Conservation (phyloP, 2,113 vertebrate genomes). For the Centrocercus urophasianus region DNA sequence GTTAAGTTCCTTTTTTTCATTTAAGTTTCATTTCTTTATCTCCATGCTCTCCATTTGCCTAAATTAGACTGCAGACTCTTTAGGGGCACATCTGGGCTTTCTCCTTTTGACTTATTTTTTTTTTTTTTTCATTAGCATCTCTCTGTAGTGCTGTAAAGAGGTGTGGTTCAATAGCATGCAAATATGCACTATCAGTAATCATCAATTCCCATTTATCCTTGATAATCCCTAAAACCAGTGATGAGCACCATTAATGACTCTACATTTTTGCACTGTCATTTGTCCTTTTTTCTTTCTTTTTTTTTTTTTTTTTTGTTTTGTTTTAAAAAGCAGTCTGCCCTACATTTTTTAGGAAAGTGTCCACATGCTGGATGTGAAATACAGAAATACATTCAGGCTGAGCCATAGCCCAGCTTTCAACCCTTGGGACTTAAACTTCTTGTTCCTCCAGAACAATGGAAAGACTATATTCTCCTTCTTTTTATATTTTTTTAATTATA, state of each 20-base stretch:
- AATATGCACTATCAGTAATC: not conserved
- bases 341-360: not conserved
- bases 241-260: not conserved
- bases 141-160: constrained; percentile 11
- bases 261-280: not conserved
- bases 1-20: not conserved
- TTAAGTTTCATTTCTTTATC: not conserved
- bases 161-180: not conserved
- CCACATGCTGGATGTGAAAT: not conserved
- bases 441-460: not conserved
- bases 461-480: not conserved
- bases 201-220: constrained; percentile 25
- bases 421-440: not conserved
- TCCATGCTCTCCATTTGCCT: not conserved
- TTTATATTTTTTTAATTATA: not conserved
- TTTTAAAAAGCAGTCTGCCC: not conserved
- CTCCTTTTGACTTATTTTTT: not conserved
- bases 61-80: not conserved
- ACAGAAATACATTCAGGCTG: not conserved
- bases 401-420: not conserved
- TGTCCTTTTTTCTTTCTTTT: not conserved
- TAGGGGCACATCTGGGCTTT: not conserved
- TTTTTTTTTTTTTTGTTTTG: too few relatives aligned
- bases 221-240: constrained; percentile 4
- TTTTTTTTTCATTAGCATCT: not conserved